Evolutionary conservation across 2,113 vertebrate species (phyloP).

Genomic region (Stercorarius parasiticus): DNA sequence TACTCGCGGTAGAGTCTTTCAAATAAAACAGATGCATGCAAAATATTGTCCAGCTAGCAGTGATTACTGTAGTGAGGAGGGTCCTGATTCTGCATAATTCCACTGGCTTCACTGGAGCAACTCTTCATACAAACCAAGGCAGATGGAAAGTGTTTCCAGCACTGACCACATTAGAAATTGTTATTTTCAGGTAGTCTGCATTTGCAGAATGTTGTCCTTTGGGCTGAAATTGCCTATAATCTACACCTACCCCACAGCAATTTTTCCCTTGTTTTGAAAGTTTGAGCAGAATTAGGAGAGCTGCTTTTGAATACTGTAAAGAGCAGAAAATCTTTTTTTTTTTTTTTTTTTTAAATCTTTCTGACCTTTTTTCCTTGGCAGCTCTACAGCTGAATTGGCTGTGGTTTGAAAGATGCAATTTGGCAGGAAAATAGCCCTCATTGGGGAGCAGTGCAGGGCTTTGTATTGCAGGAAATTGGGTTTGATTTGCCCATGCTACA

Average conservation of each 20-base stretch:
- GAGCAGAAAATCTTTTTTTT: not conserved
- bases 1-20: not conserved
- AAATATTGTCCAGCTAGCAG: not conserved
- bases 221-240: slow-evolving; percentile 8
- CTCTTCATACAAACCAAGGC: not conserved
- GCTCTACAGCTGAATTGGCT: slow-evolving; percentile 36
- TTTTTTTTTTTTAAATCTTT: not conserved
- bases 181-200: not conserved
- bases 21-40: not conserved
- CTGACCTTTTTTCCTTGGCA: slow-evolving; percentile 58
- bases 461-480: slow-evolving; percentile 49
- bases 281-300: slow-evolving; percentile 1
- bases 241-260: not conserved
- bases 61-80: not conserved
- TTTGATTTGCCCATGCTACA: slow-evolving; percentile 47
- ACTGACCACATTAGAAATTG: not conserved
- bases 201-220: not conserved
- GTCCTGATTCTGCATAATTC: not conserved
- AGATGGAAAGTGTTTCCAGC: not conserved
- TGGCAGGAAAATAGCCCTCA: slow-evolving; percentile 56
- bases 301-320: not conserved
- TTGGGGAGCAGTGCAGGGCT: slow-evolving; percentile 40
- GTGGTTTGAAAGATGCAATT: slow-evolving; percentile 53
- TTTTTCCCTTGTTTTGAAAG: slow-evolving; percentile 24
- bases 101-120: not conserved